Percentiles rank a stretch among this genome's conserved stretches.
phyloP scores from a whole-genome alignment of 1,140 invertebrate genomes.

The Lasaia peninsularis region DNA sequence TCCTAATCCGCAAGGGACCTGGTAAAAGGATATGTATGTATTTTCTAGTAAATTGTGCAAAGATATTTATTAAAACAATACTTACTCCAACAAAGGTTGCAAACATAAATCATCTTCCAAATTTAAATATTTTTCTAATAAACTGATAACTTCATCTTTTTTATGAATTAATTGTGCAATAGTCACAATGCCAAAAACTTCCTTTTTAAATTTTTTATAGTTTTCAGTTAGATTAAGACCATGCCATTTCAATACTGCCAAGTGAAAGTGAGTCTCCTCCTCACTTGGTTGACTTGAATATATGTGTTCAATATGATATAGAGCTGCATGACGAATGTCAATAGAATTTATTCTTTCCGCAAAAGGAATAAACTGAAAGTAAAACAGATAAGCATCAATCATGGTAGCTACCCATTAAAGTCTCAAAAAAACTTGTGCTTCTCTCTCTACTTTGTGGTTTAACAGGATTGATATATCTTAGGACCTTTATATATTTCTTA shows the following conservation, averaged over 20 bases:
- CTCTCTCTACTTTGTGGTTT: too few species aligned
- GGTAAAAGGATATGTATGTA: background rate
- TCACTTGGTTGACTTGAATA: slow-evolving; percentile 82
- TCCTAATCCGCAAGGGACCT: too few species aligned
- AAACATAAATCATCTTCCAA: slow-evolving; percentile 84
- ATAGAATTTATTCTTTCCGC: slow-evolving; percentile 89
- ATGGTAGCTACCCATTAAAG: background rate
- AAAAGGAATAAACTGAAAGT: slow-evolving; percentile 90
- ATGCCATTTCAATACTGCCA: slow-evolving; percentile 92
- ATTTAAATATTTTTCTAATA: slow-evolving; percentile 84
- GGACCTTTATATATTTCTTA: too few species aligned
- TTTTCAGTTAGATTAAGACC: slow-evolving; percentile 90
- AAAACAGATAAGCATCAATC: slow-evolving; percentile 13
- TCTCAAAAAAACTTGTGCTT: too few species aligned
- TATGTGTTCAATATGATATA: slow-evolving; percentile 81
- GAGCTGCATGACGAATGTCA: slow-evolving; percentile 86
- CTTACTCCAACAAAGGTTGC: slow-evolving; percentile 91
- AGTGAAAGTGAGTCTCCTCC: slow-evolving; percentile 87
- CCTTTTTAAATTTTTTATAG: slow-evolving; percentile 85
- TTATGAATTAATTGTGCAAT: slow-evolving; percentile 88
- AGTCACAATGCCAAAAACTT: slow-evolving; percentile 85
- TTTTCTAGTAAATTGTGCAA: background rate
- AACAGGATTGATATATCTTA: too few species aligned
- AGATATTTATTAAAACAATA: slow-evolving; percentile 30
- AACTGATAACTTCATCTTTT: slow-evolving; percentile 86